Conservation (phyloP, 1,140 invertebrate genomes). For the Dendrolimus punctatus region DNA sequence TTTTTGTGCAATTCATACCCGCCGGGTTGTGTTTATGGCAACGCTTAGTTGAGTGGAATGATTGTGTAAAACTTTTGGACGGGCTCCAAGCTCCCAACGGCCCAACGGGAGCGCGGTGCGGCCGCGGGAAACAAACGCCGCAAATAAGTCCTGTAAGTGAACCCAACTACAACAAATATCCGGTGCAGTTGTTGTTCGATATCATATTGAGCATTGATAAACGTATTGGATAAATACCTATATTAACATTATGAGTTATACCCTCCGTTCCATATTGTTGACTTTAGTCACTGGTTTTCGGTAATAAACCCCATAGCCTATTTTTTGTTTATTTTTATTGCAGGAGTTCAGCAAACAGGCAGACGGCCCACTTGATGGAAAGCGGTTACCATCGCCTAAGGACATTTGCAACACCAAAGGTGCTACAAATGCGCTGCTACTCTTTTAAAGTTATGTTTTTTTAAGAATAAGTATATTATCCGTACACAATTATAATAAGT, state of each 20-base stretch:
- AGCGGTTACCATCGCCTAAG: no score
- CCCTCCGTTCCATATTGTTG: background rate
- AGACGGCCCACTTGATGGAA: no score
- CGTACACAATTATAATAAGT: no score
- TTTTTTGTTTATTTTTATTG: no score
- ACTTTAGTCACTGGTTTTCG: background rate
- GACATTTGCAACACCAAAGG: no score
- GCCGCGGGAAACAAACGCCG: conserved; percentile 52
- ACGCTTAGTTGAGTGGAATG: conserved; percentile 70
- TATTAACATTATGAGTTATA: conserved; percentile 5
- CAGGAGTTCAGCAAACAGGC: no score
- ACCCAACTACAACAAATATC: conserved; percentile 21
- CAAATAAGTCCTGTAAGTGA: conserved; percentile 65
- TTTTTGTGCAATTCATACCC: conserved; percentile 68
- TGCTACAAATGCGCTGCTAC: no score
- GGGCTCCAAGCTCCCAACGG: conserved; percentile 35
- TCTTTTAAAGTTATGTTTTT: no score
- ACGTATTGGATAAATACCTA: conserved; percentile 14
- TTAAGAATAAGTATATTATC: no score
- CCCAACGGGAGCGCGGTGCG: conserved; percentile 16
- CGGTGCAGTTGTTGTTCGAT: conserved; percentile 11
- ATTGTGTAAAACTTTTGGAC: conserved; percentile 70
- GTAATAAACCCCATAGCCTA: no score
- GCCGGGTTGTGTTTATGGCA: conserved; percentile 65
- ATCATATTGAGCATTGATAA: background rate